Base-by-base conservation (phyloP, 1,140 invertebrate genomes). In the Coelopa frigida region DNA sequence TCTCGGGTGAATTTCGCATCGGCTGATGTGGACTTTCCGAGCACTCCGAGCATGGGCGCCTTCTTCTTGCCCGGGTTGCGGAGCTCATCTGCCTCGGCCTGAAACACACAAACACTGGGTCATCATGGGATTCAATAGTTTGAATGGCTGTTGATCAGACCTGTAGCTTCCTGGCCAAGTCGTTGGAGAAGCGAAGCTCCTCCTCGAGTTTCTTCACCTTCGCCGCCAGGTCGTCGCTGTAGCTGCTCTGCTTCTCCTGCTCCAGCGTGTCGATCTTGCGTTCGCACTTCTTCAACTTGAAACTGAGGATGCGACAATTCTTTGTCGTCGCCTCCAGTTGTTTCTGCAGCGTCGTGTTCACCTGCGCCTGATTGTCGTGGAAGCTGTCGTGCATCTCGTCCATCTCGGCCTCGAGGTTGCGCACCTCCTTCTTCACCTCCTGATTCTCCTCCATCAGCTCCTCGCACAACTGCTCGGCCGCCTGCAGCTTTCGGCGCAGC, bases 371-470 rank as follows among this genome's bases (percentile, higher is more conserved):
- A 57, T 98, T 94, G 67, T 98, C 93, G 52, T 92, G 84, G 71
- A 96, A 97, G 66, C 90, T 93, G 68, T 97, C 92, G 68, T 98
- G 93, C 82, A 98, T 87, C 73, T 99, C 94, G 61, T 98, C 94
- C 71, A 98, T 94, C 75, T 98, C 94, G 46, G 93, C 87, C 61
- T 94, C 89, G 58, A 98, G 74, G 57, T 95, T 89, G 39, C 86
- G 72, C 15, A 98, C 81, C 68, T 99, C 94, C 54, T 89, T 87
- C 60, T 94, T 94, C 72, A 97, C 86, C 37, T 90, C 85, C 61
- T 95, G 88, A 72, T 98, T 98, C 70, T 98, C 95, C 58, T 96
- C 89, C 83, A 92, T 90, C 2, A 98, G 73, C 52, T 91, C 88
- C 66, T 95, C 89, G 59, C 89, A 89, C 2, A 94, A 73, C 37